Conservation (phyloP, 2,888 invertebrate species). For the Meiosimyza platycephala region DNA sequence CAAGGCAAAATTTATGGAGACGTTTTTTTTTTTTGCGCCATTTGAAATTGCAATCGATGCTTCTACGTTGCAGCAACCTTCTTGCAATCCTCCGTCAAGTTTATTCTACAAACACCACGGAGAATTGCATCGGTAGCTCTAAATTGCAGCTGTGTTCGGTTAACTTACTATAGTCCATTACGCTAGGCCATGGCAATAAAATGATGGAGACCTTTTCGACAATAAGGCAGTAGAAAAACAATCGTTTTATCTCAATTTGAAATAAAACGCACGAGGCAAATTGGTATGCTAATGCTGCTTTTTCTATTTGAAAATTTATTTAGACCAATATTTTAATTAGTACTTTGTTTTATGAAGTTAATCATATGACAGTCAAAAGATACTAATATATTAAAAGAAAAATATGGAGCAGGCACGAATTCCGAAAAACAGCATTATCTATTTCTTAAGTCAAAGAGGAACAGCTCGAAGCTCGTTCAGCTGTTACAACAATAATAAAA, state of each 20-base stretch:
- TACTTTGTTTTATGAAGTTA: no score
- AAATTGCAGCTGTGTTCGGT: constrained; percentile 15
- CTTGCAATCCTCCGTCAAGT: background rate
- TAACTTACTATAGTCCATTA: background rate
- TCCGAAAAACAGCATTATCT: no score
- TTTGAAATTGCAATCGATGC: background rate
- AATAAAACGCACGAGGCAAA: constrained; percentile 29
- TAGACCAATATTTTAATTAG: no score
- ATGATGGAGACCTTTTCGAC: background rate
- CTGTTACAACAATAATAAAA: no score
- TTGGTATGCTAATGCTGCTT: constrained; percentile 28
- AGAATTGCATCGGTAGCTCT: background rate
- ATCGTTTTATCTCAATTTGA: constrained; percentile 31
- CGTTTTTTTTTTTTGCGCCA: constrained; percentile 20
- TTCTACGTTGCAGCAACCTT: background rate
- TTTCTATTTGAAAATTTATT: background rate
- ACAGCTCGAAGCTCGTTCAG: no score
- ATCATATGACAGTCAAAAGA: no score
- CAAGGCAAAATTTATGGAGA: constrained; percentile 30
- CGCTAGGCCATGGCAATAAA: background rate
- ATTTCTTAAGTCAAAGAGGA: no score
- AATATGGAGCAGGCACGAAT: no score
- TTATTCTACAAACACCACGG: background rate
- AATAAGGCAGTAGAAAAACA: constrained; percentile 26
- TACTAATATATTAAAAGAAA: no score